phyloP scores from a whole-genome alignment of 2,888 invertebrate species.

The Paralinhomoeus sp. region DNA sequence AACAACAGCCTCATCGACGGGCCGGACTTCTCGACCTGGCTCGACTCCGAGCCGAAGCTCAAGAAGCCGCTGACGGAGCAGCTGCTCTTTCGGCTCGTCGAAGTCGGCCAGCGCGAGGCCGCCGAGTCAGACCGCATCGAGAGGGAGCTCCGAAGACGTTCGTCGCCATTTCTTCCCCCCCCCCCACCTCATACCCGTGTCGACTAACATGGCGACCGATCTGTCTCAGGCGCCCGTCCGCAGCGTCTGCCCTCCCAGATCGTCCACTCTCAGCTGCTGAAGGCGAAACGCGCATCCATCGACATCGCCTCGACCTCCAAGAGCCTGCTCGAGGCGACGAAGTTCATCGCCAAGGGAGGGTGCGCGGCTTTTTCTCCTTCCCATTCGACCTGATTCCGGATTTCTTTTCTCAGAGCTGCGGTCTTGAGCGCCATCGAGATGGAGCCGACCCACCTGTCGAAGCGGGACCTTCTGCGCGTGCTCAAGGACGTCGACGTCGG shows the following conservation, averaged over 20 bases:
- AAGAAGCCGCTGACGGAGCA: constrained; percentile 17
- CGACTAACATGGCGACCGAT: too few species aligned
- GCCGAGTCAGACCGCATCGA: neutral
- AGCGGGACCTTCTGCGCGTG: constrained; percentile 1
- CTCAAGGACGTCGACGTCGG: constrained; percentile 19
- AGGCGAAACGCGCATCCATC: constrained; percentile 20
- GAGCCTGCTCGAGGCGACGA: constrained; percentile 20
- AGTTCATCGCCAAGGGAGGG: constrained; percentile 18
- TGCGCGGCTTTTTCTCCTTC: too few species aligned
- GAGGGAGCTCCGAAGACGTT: too few species aligned
- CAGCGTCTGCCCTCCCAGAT: constrained; percentile 1
- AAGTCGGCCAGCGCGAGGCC: neutral
- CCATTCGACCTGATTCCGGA: too few species aligned
- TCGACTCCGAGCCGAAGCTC: constrained; percentile 17
- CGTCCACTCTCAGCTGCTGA: constrained; percentile 19
- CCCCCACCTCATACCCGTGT: too few species aligned
- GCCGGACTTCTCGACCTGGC: constrained; percentile 13
- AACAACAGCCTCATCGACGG: constrained; percentile 14
- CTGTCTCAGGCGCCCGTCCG: too few species aligned
- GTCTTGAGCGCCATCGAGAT: neutral
- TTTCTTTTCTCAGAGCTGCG: neutral
- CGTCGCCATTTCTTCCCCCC: too few species aligned
- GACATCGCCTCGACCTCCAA: constrained; percentile 19
- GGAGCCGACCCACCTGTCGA: constrained; percentile 1
- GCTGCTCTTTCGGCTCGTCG: constrained; percentile 1